Evolutionary conservation across 2,113 vertebrate species (phyloP), one percentile per base, ranked within the genome.

Genomic region (Stegastes partitus): DNA sequence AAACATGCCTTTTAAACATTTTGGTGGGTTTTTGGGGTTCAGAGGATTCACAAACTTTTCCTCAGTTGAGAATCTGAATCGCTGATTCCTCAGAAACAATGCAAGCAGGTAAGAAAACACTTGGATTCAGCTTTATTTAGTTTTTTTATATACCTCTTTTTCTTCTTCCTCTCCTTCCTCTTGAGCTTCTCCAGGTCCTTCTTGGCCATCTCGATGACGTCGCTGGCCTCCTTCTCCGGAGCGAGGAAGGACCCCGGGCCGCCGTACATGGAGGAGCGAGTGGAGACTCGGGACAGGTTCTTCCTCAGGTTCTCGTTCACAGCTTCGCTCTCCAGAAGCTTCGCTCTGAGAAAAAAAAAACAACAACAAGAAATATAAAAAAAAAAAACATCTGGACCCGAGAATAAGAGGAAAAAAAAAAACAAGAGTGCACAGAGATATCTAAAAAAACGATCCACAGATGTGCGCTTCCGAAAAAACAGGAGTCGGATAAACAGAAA

Each of bases 101-200:
- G 19, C 45, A 49, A 8, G 45, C 11, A 19, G 7, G 19, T 9
- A 19, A 49, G 18, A 49, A 47, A 47, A 47, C 11, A n/a, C 39
- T 11, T 11, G 12, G 18, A 18, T 5, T 15, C 12, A 15, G 44
- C 4, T 4, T 45, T 5, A 18, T 5, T 15, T 45, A 15, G 44
- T 14, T 4, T 45, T 5, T 14, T 12, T 18, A 2, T 49, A 0
- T 39, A 92, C 98, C 98, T 99, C 88, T 95, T 98, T 72, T 99
- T 99, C 94, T 99, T 99, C 93, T 95, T 98, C 87, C 90, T 97
- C 91, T 99, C 97, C 82, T 96, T 98, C 89, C 94, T 97, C 89
- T 97, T 99, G 80, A 99, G 96, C 74, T 98, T 99, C 91, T 99
- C 95, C 91, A 99, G 93, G 81, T 99, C 96, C 76, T 96, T 98